These are phyloP conservation scores for Dromaius novaehollandiae DNA, from an alignment of 2,113 vertebrate species.

Conservation along the genomic window DNA sequence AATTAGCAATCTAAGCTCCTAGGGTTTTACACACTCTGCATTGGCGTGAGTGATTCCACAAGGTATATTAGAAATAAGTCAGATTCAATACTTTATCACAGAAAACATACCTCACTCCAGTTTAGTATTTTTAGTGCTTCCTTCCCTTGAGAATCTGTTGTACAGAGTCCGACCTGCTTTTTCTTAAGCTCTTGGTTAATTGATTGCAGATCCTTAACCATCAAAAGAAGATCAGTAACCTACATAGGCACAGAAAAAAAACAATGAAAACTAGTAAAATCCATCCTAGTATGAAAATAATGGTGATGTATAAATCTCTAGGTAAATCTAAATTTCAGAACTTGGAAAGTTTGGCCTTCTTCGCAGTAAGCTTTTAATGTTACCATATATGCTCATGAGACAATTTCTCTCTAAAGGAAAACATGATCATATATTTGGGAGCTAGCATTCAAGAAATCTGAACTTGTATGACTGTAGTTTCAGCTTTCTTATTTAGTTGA, in stretches of 20 bases:
- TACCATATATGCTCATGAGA: not conserved
- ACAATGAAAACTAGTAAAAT: not conserved
- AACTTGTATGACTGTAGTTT: not conserved
- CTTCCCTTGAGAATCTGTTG: slow-evolving; percentile 28
- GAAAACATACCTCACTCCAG: slow-evolving; percentile 65
- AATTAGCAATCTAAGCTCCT: slow-evolving; percentile 18
- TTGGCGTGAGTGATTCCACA: not conserved
- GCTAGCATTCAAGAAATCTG: not conserved
- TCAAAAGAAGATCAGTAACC: slow-evolving; percentile 85
- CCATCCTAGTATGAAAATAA: not conserved
- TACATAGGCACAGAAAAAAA: slow-evolving; percentile 47
- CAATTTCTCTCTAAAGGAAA: not conserved
- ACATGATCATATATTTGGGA: not conserved
- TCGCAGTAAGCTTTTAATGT: not conserved
- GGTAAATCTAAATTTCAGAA: not conserved
- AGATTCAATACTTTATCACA: not conserved
- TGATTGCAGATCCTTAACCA: slow-evolving; percentile 78
- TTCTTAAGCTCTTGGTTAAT: slow-evolving; percentile 80
- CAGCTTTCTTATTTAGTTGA: not conserved
- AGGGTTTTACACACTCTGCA: slow-evolving; percentile 10
- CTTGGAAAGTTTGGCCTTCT: not conserved
- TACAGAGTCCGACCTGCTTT: slow-evolving; percentile 61
- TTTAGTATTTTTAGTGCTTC: slow-evolving; percentile 23
- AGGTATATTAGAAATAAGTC: not conserved
- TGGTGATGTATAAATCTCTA: not conserved